Conservation (phyloP, 2,113 vertebrate genomes). For the Menidia beryllina region DNA sequence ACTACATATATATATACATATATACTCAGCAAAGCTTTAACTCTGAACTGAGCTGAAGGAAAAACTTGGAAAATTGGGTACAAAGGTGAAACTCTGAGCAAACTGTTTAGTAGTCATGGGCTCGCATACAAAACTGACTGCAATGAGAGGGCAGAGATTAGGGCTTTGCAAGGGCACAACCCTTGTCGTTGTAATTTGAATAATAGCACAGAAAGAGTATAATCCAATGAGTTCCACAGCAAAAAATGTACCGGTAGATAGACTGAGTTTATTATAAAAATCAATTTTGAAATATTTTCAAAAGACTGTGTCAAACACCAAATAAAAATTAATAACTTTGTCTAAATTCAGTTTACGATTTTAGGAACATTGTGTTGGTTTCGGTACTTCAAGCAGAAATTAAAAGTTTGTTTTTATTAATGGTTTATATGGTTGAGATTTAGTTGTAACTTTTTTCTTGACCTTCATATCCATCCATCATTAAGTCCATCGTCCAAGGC, state of each 20-base stretch:
- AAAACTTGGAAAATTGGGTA: constrained; percentile 17
- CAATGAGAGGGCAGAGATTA: constrained; percentile 42
- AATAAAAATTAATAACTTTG: not conserved
- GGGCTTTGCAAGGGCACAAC: constrained; percentile 40
- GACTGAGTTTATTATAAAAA: not conserved
- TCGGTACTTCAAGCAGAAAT: too few relatives aligned
- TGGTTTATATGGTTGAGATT: too few relatives aligned
- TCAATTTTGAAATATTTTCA: not conserved
- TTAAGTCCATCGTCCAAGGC: too few relatives aligned
- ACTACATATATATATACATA: too few relatives aligned
- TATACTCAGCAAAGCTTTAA: too few relatives aligned
- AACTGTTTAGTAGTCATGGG: constrained; percentile 49
- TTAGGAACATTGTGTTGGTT: too few relatives aligned
- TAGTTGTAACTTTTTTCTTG: too few relatives aligned
- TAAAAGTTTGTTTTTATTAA: too few relatives aligned
- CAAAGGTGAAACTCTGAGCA: constrained; percentile 8
- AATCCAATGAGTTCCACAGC: constrained; percentile 15
- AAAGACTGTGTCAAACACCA: not conserved
- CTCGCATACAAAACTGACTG: constrained; percentile 32
- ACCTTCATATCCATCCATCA: too few relatives aligned
- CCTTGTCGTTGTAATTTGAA: constrained; percentile 48
- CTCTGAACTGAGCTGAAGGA: constrained; percentile 14
- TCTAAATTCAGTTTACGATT: too few relatives aligned
- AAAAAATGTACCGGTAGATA: too few relatives aligned
- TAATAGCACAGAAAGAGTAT: constrained; percentile 37